Evolutionary conservation across 2,888 invertebrate species (phyloP).

Genomic region (Ormyrus rosae): DNA sequence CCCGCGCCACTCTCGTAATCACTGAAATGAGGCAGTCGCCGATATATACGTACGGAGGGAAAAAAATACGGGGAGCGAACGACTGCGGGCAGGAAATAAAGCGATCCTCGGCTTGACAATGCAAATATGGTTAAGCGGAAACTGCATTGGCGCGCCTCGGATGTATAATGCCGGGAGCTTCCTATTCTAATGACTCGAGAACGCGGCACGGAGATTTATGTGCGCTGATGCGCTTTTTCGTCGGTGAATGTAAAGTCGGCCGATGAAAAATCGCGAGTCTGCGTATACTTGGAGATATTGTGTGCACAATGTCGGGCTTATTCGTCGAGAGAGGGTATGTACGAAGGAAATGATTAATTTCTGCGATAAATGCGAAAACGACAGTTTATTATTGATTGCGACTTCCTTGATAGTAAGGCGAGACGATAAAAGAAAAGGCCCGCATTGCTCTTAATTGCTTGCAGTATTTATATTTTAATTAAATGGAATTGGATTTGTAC

Average conservation of each 20-base stretch:
- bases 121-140: background rate
- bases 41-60: background rate
- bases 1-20: constrained; percentile 24
- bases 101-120: background rate
- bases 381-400: too few relatives aligned
- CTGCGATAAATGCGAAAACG: too few relatives aligned
- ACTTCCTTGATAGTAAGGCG: too few relatives aligned
- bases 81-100: background rate
- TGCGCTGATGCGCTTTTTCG: too few relatives aligned
- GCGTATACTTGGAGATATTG: too few relatives aligned
- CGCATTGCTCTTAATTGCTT: too few relatives aligned
- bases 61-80: background rate
- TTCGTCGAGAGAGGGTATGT: background rate
- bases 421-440: too few relatives aligned
- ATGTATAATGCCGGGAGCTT: background rate
- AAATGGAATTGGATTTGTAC: too few relatives aligned
- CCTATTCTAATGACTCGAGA: background rate
- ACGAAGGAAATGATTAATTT: background rate
- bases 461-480: too few relatives aligned
- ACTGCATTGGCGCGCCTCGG: background rate
- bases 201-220: background rate
- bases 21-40: constrained; percentile 37
- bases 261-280: too few relatives aligned
- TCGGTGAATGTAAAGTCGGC: too few relatives aligned
- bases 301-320: background rate